Evolutionary conservation across 2,113 vertebrate genomes (phyloP).

Genomic region (Ptilonorhynchus violaceus): DNA sequence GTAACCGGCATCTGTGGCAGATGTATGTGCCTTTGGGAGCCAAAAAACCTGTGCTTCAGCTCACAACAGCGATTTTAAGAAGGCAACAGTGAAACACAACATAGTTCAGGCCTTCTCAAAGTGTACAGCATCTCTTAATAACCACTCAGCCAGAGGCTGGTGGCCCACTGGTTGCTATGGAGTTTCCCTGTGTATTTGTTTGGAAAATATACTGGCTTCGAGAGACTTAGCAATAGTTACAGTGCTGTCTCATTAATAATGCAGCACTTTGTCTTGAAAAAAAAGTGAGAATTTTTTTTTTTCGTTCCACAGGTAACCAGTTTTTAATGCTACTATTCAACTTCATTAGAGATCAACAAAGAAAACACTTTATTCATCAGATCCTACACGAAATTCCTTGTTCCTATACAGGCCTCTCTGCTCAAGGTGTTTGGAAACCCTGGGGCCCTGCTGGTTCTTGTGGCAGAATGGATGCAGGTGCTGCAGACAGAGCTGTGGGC

Average conservation of each 20-base stretch:
- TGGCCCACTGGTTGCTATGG: background rate
- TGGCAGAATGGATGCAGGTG: accelerated
- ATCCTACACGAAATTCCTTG: accelerated
- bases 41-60: accelerated
- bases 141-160: background rate
- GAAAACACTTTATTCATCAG: background rate
- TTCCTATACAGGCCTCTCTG: too few relatives aligned
- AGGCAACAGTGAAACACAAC: background rate
- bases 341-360: too few relatives aligned
- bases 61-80: accelerated
- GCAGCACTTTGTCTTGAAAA: background rate
- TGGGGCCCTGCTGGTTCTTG: accelerated
- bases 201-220: background rate
- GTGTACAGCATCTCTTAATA: accelerated
- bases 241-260: background rate
- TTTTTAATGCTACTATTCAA: background rate
- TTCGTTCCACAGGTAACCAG: background rate
- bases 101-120: accelerated
- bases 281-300: background rate
- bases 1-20: accelerated
- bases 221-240: accelerated
- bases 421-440: background rate
- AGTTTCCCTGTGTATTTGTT: too few relatives aligned
- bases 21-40: background rate
- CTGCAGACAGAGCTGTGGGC: too few relatives aligned